Conservation (phyloP, 2,797 vertebrate species). For the Sebastes minor region DNA sequence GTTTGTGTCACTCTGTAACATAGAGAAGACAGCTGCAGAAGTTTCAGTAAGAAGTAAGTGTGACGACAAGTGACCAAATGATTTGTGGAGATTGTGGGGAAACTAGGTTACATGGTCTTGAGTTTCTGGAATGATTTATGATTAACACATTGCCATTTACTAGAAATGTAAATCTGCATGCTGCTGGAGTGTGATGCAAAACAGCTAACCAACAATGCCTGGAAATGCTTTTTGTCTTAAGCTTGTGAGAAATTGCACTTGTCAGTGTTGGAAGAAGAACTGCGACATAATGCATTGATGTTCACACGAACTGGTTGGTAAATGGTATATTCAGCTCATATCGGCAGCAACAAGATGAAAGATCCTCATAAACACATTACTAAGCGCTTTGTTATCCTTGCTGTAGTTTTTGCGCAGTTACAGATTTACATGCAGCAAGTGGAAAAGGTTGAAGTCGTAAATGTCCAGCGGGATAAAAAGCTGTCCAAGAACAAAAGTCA, state of each 20-base stretch:
- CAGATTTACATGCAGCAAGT: slow-evolving; percentile 18
- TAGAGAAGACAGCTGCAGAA: slow-evolving; percentile 65
- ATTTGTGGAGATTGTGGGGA: slow-evolving; percentile 35
- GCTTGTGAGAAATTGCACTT: not conserved
- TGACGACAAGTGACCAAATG: slow-evolving; percentile 39
- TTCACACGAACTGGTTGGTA: not conserved
- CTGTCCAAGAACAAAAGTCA: slow-evolving; percentile 25
- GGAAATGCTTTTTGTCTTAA: not conserved
- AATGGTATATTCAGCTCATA: not conserved
- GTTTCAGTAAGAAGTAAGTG: slow-evolving; percentile 17
- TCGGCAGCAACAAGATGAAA: not conserved
- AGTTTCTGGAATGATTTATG: not conserved
- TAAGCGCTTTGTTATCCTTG: not conserved
- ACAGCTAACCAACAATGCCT: not conserved
- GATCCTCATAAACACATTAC: not conserved
- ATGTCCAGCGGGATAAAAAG: slow-evolving; percentile 26
- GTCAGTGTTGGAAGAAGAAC: not conserved
- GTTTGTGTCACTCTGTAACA: slow-evolving; percentile 51
- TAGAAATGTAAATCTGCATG: not conserved
- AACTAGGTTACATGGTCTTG: not conserved
- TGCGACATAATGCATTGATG: not conserved
- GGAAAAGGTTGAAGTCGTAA: slow-evolving; percentile 40
- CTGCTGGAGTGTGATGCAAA: not conserved
- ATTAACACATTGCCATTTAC: not conserved
- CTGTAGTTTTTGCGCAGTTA: not conserved